A percentile compares a stretch with the other conserved stretches of the same genome.
Conservation (phyloP, 2,888 invertebrate genomes). For the Agriopis aurantiaria region DNA sequence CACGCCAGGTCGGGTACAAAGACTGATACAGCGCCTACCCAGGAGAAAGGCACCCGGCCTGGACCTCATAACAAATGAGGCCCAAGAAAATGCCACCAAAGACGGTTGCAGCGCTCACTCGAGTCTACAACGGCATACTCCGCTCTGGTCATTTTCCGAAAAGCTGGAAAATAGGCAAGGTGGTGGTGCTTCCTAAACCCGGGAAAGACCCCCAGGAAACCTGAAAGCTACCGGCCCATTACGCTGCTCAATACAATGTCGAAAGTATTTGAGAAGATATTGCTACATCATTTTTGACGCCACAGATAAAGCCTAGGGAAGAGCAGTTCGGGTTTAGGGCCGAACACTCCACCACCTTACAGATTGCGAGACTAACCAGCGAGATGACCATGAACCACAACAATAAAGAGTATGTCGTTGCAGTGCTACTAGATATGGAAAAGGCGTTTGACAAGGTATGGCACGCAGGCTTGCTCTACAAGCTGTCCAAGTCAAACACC, state of each 20-base stretch:
- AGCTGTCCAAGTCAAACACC: too few species aligned
- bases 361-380: neutral
- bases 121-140: too few species aligned
- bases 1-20: neutral
- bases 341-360: neutral
- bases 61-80: neutral
- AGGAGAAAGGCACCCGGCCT: neutral
- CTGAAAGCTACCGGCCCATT: too few species aligned
- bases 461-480: neutral
- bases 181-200: neutral
- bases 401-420: neutral
- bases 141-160: neutral
- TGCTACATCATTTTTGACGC: neutral
- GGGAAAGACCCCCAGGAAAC: too few species aligned
- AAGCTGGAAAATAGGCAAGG: neutral
- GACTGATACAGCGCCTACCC: neutral
- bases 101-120: neutral
- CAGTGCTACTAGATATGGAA: neutral
- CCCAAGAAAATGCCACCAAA: neutral
- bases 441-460: neutral
- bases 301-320: neutral
- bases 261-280: neutral
- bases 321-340: neutral
- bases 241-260: neutral
- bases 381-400: neutral